Evolutionary conservation across 2,113 vertebrate genomes (phyloP).

Genomic region (Aegithalos caudatus): DNA sequence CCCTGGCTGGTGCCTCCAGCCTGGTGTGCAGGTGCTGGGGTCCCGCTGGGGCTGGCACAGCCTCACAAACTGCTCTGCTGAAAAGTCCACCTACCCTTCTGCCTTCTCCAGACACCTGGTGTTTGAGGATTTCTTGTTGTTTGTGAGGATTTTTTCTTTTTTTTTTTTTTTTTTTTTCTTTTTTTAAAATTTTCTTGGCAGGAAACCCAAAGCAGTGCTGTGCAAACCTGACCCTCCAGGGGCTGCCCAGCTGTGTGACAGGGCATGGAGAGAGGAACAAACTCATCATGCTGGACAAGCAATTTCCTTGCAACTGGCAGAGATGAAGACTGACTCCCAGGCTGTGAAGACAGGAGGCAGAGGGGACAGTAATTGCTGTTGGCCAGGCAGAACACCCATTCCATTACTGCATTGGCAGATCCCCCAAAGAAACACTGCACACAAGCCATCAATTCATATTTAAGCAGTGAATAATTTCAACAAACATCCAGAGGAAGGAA

Average conservation of each 20-base stretch:
- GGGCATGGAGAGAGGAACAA: neutral
- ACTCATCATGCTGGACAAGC: neutral
- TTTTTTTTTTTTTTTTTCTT: rapidly evolving
- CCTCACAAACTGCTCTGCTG: neutral
- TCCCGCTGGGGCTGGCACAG: neutral
- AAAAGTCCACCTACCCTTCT: neutral
- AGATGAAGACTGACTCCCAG: neutral
- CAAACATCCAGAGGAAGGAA: neutral
- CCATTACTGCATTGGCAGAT: neutral
- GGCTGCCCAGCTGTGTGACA: neutral
- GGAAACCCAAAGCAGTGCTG: neutral
- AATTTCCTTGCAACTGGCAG: neutral
- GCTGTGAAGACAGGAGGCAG: neutral
- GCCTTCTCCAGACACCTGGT: neutral
- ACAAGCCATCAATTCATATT: neutral
- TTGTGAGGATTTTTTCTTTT: rapidly evolving
- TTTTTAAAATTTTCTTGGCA: neutral
- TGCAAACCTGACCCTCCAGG: neutral
- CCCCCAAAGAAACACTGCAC: neutral
- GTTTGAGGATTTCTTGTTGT: neutral
- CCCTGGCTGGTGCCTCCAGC: neutral
- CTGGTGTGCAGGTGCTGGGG: neutral
- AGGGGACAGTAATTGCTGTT: neutral
- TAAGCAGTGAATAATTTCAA: neutral
- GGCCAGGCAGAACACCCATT: neutral